These are phyloP conservation scores for Zosterops lateralis DNA, from an alignment of 2,113 vertebrate species.

Conservation along the genomic window DNA sequence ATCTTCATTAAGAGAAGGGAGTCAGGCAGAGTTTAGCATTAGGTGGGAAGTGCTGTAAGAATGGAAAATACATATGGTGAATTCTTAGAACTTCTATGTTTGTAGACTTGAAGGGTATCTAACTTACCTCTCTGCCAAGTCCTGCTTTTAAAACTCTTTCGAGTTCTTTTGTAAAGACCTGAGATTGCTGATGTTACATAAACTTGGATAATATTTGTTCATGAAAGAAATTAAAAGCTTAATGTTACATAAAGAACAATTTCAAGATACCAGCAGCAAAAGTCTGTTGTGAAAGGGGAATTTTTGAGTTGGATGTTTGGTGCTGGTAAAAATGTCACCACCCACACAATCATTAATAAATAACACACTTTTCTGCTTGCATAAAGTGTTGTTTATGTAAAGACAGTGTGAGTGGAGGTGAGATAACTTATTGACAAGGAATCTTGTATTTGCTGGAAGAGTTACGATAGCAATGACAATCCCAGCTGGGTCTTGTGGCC, in stretches of 20 bases:
- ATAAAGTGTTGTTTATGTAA: background rate
- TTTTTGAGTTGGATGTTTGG: background rate
- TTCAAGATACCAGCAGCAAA: background rate
- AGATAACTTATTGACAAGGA: background rate
- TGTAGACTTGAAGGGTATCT: background rate
- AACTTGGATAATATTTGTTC: background rate
- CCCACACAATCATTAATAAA: background rate
- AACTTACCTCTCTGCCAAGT: background rate
- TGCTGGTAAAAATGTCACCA: background rate
- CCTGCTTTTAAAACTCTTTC: background rate
- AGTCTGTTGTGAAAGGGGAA: background rate
- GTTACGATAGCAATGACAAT: background rate
- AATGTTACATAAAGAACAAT: background rate
- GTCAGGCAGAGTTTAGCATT: background rate
- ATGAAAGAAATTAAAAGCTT: background rate
- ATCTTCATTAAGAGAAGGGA: background rate
- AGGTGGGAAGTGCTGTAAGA: background rate
- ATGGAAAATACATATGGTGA: background rate
- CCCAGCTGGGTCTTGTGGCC: background rate
- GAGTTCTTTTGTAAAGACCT: background rate
- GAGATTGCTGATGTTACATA: background rate
- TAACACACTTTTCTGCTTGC: background rate
- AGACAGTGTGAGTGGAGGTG: background rate
- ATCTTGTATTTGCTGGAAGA: background rate
- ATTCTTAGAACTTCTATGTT: background rate